These are phyloP conservation scores for Ophraella communa DNA, from an alignment of 2,888 invertebrate genomes.

Conservation along the genomic window DNA sequence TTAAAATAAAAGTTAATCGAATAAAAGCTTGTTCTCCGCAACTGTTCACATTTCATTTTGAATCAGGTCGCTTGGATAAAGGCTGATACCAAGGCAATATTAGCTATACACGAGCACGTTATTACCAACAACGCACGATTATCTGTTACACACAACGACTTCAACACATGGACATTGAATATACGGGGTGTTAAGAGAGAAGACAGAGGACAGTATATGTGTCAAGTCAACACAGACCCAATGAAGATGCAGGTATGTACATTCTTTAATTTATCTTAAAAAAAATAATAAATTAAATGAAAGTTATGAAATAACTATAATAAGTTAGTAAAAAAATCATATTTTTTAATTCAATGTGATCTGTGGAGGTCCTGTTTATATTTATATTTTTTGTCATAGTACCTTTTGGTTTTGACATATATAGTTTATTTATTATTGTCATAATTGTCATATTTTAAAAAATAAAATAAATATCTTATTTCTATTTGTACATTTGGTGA, in stretches of 20 bases:
- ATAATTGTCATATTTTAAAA: too few species aligned
- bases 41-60: slow-evolving; percentile 49
- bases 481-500: too few species aligned
- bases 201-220: slow-evolving; percentile 92
- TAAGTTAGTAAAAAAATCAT: too few species aligned
- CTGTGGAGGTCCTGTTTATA: too few species aligned
- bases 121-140: slow-evolving; percentile 91
- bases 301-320: too few species aligned
- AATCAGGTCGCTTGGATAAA: slow-evolving; percentile 93
- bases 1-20: slow-evolving; percentile 44
- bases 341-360: too few species aligned
- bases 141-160: slow-evolving; percentile 89
- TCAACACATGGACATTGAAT: slow-evolving; percentile 91
- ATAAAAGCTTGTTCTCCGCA: slow-evolving; percentile 43
- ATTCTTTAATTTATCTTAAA: neutral
- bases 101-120: slow-evolving; percentile 92
- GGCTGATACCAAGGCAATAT: slow-evolving; percentile 90
- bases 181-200: slow-evolving; percentile 84
- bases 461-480: too few species aligned
- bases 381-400: too few species aligned
- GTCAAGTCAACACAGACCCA: slow-evolving; percentile 93
- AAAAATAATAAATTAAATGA: too few species aligned
- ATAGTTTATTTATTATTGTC: too few species aligned
- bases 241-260: slow-evolving; percentile 89
- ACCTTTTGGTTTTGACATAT: too few species aligned